Percentiles rank a stretch among this genome's conserved stretches.
Evolutionary conservation across 2,797 vertebrate species (phyloP).

Genomic region (Poeciliopsis paucimaculata): DNA sequence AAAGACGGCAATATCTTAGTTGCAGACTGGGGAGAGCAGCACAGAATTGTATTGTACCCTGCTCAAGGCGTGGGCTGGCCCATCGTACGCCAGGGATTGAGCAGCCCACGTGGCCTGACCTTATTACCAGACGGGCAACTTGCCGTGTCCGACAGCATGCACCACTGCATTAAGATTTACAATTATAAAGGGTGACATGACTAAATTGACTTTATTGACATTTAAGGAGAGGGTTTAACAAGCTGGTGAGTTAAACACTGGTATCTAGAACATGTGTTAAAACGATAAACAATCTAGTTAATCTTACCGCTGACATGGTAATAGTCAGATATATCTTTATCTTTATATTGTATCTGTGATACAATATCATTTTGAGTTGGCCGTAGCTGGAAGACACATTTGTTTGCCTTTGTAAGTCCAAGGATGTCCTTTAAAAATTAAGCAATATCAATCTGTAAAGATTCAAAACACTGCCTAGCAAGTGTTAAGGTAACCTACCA

Average conservation of each 20-base stretch:
- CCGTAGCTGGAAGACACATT: neutral
- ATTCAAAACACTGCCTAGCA: neutral
- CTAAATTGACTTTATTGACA: conserved; percentile 5
- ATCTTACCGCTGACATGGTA: neutral
- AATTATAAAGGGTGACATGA: conserved; percentile 72
- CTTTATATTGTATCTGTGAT: too few species aligned
- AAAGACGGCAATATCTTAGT: conserved; percentile 80
- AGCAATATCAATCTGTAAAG: neutral
- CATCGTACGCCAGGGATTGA: conserved; percentile 77
- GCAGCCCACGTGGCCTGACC: conserved; percentile 82
- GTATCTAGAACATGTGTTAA: neutral
- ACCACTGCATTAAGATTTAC: conserved; percentile 86
- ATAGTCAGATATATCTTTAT: too few species aligned
- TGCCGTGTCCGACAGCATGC: conserved; percentile 85
- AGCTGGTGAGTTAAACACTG: neutral
- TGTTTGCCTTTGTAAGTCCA: neutral
- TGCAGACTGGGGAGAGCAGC: conserved; percentile 82
- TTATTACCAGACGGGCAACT: conserved; percentile 79
- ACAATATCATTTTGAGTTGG: neutral
- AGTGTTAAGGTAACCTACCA: neutral
- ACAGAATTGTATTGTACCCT: conserved; percentile 80
- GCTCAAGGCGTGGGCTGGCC: conserved; percentile 70
- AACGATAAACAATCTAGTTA: too few species aligned
- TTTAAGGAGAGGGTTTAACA: neutral
- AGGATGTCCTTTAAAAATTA: neutral